A percentile compares a stretch with the other conserved stretches of the same genome.
Evolutionary conservation across 2,888 invertebrate species (phyloP).

Genomic region (Gasteruption jaculator): DNA sequence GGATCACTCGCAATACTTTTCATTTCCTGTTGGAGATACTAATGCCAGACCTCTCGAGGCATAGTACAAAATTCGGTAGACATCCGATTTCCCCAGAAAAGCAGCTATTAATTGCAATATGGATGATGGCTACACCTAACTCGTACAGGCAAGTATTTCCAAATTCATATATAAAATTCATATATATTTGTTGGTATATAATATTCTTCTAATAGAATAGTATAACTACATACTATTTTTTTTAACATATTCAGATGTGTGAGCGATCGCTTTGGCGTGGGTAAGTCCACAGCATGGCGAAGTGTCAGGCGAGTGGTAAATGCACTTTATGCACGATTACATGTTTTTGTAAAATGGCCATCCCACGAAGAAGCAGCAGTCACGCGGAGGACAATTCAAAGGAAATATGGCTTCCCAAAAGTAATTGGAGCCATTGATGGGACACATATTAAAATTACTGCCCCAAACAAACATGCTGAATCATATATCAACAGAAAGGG

Average conservation of each 20-base stretch:
- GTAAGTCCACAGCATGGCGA: conserved; percentile 10
- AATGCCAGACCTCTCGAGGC: conserved; percentile 10
- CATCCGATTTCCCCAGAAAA: conserved; percentile 14
- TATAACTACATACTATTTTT: no score
- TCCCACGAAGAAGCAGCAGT: conserved; percentile 2
- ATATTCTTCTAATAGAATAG: no score
- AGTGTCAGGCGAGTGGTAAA: conserved; percentile 3
- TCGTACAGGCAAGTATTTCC: no score
- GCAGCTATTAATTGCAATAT: conserved; percentile 20
- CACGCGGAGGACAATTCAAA: neutral
- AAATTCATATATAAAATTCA: no score
- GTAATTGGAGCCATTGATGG: conserved; percentile 9
- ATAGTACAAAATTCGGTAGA: conserved; percentile 11
- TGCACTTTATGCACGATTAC: conserved; percentile 2
- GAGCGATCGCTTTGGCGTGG: conserved; percentile 10
- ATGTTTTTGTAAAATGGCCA: conserved; percentile 11
- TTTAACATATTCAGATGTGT: conserved; percentile 5
- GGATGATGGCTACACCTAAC: conserved; percentile 20
- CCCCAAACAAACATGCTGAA: conserved; percentile 4
- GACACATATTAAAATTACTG: conserved; percentile 8
- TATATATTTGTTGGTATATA: no score
- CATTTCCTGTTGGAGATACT: conserved; percentile 17
- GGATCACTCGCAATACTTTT: conserved; percentile 16
- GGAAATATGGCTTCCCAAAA: conserved; percentile 2
- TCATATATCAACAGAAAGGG: conserved; percentile 18